Evolutionary conservation across 1,140 invertebrate species (phyloP).

Genomic region (Campoletis sonorensis): DNA sequence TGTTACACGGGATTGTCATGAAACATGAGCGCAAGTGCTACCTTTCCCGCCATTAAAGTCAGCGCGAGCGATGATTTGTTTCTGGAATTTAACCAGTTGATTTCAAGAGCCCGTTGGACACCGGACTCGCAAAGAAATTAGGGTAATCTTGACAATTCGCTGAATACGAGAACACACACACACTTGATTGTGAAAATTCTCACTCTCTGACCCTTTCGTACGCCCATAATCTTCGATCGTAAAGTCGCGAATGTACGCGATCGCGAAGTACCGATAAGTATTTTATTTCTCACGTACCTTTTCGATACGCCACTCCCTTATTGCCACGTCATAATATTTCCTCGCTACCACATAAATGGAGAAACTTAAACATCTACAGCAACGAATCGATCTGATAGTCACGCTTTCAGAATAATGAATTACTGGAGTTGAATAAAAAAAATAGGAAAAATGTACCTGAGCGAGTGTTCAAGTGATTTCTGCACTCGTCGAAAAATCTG

Average conservation of each 20-base stretch:
- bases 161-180: background rate
- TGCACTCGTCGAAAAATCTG: background rate
- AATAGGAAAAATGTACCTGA: background rate
- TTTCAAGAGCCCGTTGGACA: background rate
- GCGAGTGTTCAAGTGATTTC: background rate
- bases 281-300: constrained; percentile 12
- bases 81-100: background rate
- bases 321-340: background rate
- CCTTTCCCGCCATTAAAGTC: background rate
- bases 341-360: background rate
- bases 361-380: background rate
- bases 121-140: background rate
- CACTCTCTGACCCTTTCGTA: background rate
- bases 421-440: background rate
- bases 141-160: background rate
- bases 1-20: background rate
- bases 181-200: background rate
- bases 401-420: constrained; percentile 21
- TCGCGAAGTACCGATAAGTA: constrained; percentile 17
- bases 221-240: constrained; percentile 10
- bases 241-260: constrained; percentile 1
- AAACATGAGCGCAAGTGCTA: background rate
- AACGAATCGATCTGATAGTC: background rate
- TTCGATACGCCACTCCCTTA: constrained; percentile 11
- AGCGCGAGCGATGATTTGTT: background rate